Conservation (phyloP, 2,113 vertebrate genomes). For the Phalacrocorax aristotelis region DNA sequence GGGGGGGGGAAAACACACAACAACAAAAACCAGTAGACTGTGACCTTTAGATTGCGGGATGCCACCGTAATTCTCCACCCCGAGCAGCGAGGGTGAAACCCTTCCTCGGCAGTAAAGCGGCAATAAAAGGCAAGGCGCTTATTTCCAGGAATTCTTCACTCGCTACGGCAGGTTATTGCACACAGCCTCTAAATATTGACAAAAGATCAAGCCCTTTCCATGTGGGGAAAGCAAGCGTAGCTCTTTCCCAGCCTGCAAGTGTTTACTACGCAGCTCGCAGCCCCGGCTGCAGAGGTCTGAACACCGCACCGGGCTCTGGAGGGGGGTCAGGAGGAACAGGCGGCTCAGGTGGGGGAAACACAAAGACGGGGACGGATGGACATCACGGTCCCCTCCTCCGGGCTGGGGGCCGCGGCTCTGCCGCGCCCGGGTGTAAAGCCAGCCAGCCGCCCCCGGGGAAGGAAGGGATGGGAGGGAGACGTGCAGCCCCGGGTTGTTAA, state of each 20-base stretch:
- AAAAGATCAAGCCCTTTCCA: background rate
- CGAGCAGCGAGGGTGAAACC: background rate
- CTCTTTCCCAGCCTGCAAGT: background rate
- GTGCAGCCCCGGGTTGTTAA: background rate
- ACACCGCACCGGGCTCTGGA: background rate
- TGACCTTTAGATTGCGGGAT: constrained; percentile 23
- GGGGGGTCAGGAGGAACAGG: too few relatives aligned
- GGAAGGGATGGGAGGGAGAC: background rate
- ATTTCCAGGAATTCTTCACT: constrained; percentile 43
- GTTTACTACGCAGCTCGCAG: constrained; percentile 43
- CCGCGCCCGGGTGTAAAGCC: background rate
- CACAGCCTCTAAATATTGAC: background rate
- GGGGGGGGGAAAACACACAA: too few relatives aligned
- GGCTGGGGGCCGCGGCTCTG: background rate
- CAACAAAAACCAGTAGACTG: background rate
- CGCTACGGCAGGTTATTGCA: background rate
- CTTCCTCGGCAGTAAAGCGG: background rate
- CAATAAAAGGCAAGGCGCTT: background rate
- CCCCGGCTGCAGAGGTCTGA: background rate
- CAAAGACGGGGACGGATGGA: background rate
- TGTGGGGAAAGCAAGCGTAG: background rate
- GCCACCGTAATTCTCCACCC: background rate
- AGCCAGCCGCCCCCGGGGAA: background rate
- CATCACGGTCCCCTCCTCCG: background rate
- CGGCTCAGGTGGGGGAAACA: background rate